Evolutionary conservation across 64 coral and sea anemone species (phyloP).

Genomic region (Catalaphyllia jardinei): DNA sequence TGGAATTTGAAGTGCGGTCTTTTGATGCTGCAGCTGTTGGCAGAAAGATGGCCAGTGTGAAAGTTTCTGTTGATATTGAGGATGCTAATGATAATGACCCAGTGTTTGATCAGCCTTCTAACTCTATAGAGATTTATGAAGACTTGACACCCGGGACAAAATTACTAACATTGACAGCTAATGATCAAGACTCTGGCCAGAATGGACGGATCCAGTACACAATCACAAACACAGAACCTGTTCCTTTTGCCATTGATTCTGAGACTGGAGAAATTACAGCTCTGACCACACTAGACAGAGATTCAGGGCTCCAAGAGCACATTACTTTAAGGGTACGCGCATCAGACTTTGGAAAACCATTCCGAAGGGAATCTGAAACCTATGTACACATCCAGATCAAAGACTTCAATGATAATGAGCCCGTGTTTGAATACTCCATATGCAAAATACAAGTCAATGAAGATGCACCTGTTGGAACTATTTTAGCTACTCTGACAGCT

Average conservation of each 20-base stretch:
- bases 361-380: conserved; percentile 82
- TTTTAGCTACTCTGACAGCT: conserved; percentile 65
- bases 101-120: conserved; percentile 48
- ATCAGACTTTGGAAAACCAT: conserved; percentile 86
- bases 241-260: conserved; percentile 81
- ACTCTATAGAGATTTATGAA: conserved; percentile 71
- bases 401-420: conserved; percentile 83
- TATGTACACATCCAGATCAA: conserved; percentile 80
- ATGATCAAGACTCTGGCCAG: conserved; percentile 66
- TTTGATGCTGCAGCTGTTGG: conserved; percentile 36
- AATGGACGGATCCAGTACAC: conserved; percentile 79
- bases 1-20: conserved; percentile 66
- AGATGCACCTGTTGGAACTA: conserved; percentile 63
- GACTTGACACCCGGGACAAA: conserved; percentile 64
- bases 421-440: conserved; percentile 76
- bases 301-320: conserved; percentile 75
- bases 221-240: conserved; percentile 73
- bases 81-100: conserved; percentile 96
- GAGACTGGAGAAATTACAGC: conserved; percentile 82
- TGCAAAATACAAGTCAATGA: conserved; percentile 66
- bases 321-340: conserved; percentile 82
- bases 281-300: conserved; percentile 66
- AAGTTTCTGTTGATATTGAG: conserved; percentile 65
- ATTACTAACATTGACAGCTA: conserved; percentile 71
- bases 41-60: conserved; percentile 56